phyloP scores from a whole-genome alignment of 2,113 vertebrate genomes.

The Oreochromis niloticus region DNA sequence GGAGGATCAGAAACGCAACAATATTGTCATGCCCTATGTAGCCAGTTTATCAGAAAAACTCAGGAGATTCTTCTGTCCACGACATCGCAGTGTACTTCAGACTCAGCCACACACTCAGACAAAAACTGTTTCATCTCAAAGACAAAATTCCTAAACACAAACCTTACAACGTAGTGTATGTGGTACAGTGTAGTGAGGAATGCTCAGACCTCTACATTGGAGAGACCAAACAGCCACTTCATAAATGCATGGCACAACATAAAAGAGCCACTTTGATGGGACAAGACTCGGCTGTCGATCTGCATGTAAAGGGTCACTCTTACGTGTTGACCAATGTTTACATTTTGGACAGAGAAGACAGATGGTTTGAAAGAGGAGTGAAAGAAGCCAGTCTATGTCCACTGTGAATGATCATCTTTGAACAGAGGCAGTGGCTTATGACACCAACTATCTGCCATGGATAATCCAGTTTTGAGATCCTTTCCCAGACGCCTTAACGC shows the following conservation, averaged over 20 bases:
- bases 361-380: too few relatives aligned
- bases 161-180: not conserved
- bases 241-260: too few relatives aligned
- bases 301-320: too few relatives aligned
- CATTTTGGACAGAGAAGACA: too few relatives aligned
- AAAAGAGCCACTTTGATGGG: too few relatives aligned
- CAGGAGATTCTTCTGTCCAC: not conserved
- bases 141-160: not conserved
- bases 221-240: too few relatives aligned
- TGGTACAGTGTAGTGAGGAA: not conserved
- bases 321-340: too few relatives aligned
- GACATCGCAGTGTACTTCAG: not conserved
- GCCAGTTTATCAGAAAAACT: not conserved
- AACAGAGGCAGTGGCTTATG: too few relatives aligned
- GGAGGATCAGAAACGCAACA: not conserved
- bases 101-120: not conserved
- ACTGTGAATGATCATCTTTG: too few relatives aligned
- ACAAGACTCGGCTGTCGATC: too few relatives aligned
- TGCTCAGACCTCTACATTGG: not conserved
- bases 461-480: not conserved
- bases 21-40: not conserved
- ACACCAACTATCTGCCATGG: not conserved
- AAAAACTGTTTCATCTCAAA: not conserved
- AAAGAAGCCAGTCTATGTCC: too few relatives aligned
- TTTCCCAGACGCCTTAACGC: not conserved